Percentiles rank a stretch among this genome's conserved stretches.
Evolutionary conservation across 2,888 invertebrate species (phyloP).

Genomic region (Cryptophagus acutangulus): DNA sequence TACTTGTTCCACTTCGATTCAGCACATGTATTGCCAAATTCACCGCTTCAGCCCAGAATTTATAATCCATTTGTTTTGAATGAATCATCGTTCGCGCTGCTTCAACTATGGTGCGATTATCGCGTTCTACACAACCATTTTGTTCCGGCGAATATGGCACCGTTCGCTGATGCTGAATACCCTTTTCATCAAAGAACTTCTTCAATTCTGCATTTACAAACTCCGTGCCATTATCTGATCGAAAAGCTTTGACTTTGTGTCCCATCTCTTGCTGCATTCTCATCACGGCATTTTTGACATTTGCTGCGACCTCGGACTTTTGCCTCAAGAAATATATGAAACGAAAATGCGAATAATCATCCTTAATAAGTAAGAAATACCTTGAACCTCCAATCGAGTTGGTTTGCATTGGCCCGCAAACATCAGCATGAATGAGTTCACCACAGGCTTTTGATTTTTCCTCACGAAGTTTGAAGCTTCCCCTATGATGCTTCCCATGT

Average conservation of each 20-base stretch:
- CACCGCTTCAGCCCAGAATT: constrained; percentile 1
- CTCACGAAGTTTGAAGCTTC: not conserved
- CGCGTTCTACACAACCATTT: constrained; percentile 15
- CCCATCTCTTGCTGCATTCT: constrained; percentile 16
- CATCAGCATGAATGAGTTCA: not conserved
- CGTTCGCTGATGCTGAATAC: constrained; percentile 9
- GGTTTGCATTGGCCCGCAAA: constrained; percentile 14
- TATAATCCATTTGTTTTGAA: constrained; percentile 11
- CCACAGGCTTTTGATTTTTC: not conserved
- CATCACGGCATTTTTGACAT: constrained; percentile 10
- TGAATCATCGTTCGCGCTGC: constrained; percentile 18
- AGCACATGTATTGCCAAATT: not conserved
- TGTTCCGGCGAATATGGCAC: constrained; percentile 14
- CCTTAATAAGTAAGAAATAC: constrained; percentile 21
- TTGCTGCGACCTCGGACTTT: constrained; percentile 13
- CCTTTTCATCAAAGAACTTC: constrained; percentile 9
- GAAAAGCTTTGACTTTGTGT: constrained; percentile 8
- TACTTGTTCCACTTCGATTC: not conserved
- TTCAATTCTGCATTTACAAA: constrained; percentile 14
- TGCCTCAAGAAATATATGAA: constrained; percentile 19
- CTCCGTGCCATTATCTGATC: constrained; percentile 14
- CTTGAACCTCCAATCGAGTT: constrained; percentile 16
- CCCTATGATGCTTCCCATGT: constrained; percentile 2
- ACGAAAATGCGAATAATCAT: constrained; percentile 18
- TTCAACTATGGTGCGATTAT: constrained; percentile 17